A percentile compares a stretch with the other conserved stretches of the same genome.
These are phyloP conservation scores for Ichneumoninae sp. DNA, from an alignment of 2,888 invertebrate genomes.

Conservation along the genomic window DNA sequence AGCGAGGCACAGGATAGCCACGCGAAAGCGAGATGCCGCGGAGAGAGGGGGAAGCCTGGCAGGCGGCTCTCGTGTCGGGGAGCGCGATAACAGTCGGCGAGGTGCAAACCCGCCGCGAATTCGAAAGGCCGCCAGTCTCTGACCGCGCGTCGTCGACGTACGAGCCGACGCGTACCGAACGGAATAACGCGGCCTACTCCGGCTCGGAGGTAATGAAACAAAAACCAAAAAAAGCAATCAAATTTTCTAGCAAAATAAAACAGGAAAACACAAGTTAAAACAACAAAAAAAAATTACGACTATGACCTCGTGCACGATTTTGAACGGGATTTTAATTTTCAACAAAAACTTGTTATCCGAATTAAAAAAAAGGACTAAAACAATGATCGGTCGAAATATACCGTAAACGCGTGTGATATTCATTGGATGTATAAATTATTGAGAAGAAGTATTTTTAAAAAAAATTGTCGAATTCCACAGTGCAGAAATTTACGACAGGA, in stretches of 20 bases:
- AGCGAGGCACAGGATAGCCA: constrained; percentile 44
- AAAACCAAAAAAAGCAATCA: not conserved
- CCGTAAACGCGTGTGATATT: constrained; percentile 49
- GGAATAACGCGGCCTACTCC: constrained; percentile 41
- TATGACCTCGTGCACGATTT: constrained; percentile 21
- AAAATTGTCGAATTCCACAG: constrained; percentile 11
- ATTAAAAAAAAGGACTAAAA: not conserved
- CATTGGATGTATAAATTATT: constrained; percentile 60
- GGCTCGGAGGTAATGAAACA: constrained; percentile 54
- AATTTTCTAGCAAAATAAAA: constrained; percentile 20
- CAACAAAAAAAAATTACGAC: not conserved
- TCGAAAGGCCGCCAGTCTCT: constrained; percentile 82
- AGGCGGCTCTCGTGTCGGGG: constrained; percentile 57
- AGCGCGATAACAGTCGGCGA: constrained; percentile 80
- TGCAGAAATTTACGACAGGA: constrained; percentile 24
- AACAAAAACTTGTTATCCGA: not conserved
- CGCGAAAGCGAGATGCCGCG: constrained; percentile 51
- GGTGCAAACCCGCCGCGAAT: constrained; percentile 82
- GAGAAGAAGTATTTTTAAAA: constrained; percentile 5
- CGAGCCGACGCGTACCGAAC: constrained; percentile 68
- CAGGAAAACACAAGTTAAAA: constrained; percentile 1
- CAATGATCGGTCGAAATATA: constrained; percentile 3
- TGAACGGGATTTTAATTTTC: not conserved
- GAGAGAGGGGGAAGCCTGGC: constrained; percentile 56
- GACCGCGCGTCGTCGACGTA: constrained; percentile 80